These are phyloP conservation scores for Nyctibius bracteatus DNA, from an alignment of 2,113 vertebrate species.

Conservation along the genomic window DNA sequence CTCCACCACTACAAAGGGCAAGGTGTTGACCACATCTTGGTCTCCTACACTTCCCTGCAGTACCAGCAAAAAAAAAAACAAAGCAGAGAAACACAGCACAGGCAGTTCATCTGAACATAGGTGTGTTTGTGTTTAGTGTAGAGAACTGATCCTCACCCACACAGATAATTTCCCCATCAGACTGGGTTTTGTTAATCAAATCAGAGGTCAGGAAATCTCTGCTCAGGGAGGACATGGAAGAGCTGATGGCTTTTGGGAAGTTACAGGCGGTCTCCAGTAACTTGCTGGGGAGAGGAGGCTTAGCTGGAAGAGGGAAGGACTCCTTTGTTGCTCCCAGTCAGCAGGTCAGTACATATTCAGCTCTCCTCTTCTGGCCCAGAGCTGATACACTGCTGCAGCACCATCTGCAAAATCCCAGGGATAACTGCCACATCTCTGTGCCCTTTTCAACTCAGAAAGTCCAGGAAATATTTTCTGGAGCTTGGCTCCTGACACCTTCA, in stretches of 20 bases:
- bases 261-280: neutral
- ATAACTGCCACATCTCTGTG: neutral
- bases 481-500: neutral
- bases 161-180: fast-evolving
- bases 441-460: neutral
- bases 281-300: neutral
- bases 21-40: neutral
- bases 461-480: neutral
- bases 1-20: neutral
- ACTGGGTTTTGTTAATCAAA: neutral
- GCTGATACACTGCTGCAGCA: neutral
- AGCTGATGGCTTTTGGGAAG: neutral
- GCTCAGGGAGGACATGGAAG: neutral
- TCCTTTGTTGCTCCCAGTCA: neutral
- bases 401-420: neutral
- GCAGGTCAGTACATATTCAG: neutral
- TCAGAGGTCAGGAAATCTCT: neutral
- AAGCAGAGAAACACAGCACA: neutral
- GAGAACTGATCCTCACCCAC: neutral
- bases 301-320: neutral
- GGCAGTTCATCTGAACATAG: neutral
- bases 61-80: neutral
- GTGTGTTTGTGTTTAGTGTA: neutral
- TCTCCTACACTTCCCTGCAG: neutral
- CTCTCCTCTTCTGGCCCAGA: neutral